Evolutionary conservation across 2,797 vertebrate genomes (phyloP).

Genomic region (Emydoidea blandingii): DNA sequence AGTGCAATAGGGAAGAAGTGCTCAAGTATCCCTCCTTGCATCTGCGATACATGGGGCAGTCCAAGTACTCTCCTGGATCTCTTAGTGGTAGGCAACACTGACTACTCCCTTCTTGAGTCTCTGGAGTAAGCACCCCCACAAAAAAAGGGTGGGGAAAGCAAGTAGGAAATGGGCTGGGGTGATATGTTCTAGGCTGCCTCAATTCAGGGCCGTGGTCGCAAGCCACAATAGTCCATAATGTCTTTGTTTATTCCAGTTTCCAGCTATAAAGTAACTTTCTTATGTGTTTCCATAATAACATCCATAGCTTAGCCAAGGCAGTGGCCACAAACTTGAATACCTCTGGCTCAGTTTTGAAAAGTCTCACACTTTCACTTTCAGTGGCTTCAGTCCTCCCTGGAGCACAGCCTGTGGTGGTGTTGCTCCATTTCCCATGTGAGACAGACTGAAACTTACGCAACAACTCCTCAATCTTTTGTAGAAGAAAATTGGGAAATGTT

Average conservation of each 20-base stretch:
- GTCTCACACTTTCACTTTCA: background rate
- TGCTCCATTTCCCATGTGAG: background rate
- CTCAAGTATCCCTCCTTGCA: background rate
- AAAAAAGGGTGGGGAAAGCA: background rate
- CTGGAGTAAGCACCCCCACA: background rate
- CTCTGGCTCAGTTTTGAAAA: background rate
- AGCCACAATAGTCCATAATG: background rate
- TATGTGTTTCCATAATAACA: background rate
- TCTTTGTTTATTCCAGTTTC: background rate
- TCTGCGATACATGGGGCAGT: background rate
- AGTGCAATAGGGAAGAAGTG: background rate
- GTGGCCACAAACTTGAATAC: background rate
- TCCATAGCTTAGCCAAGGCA: background rate
- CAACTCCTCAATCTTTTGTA: background rate
- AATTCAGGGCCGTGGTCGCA: background rate
- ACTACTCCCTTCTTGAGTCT: background rate
- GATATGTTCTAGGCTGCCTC: background rate
- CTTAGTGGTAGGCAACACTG: background rate
- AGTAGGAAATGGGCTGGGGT: background rate
- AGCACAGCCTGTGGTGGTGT: constrained; percentile 1
- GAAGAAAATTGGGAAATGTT: constrained; percentile 18
- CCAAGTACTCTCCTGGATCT: background rate
- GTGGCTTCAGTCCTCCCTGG: constrained; percentile 9
- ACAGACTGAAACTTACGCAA: background rate
- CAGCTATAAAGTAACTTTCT: background rate